These are phyloP conservation scores for Butastur rufipennis DNA, from an alignment of 2,113 vertebrate species.

Conservation along the genomic window DNA sequence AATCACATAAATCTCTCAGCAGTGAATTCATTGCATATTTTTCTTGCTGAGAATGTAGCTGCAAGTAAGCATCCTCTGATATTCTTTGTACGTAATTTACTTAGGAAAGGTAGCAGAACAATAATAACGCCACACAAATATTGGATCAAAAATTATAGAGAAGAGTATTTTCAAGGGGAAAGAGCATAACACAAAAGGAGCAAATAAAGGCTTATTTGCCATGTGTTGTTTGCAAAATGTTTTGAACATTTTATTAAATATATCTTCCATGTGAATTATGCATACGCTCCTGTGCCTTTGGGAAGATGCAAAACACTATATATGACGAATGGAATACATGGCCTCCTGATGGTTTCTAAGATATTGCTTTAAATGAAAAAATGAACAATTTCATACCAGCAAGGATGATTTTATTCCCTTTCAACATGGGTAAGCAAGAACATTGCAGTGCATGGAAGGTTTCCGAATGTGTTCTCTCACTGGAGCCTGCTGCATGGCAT, in stretches of 20 bases:
- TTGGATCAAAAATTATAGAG: neutral
- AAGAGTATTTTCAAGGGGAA: neutral
- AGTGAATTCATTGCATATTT: neutral
- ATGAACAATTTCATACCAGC: neutral
- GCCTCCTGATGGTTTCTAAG: neutral
- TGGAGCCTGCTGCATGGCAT: neutral
- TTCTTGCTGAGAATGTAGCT: slow-evolving; percentile 1
- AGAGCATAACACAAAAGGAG: neutral
- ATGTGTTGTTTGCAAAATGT: neutral
- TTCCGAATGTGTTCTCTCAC: neutral
- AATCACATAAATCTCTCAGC: neutral
- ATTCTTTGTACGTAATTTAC: neutral
- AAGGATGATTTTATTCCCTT: neutral
- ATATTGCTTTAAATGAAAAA: neutral
- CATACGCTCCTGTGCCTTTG: neutral
- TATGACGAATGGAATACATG: neutral
- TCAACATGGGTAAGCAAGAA: neutral
- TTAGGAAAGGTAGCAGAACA: neutral
- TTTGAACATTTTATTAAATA: slow-evolving; percentile 1
- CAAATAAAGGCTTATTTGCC: slow-evolving; percentile 1
- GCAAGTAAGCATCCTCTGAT: neutral
- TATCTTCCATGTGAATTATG: slow-evolving; percentile 30
- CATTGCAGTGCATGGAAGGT: neutral
- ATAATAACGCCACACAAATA: neutral
- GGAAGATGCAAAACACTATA: neutral